Conservation (phyloP, 2,797 vertebrate genomes). For the Toxotes lorentzi region DNA sequence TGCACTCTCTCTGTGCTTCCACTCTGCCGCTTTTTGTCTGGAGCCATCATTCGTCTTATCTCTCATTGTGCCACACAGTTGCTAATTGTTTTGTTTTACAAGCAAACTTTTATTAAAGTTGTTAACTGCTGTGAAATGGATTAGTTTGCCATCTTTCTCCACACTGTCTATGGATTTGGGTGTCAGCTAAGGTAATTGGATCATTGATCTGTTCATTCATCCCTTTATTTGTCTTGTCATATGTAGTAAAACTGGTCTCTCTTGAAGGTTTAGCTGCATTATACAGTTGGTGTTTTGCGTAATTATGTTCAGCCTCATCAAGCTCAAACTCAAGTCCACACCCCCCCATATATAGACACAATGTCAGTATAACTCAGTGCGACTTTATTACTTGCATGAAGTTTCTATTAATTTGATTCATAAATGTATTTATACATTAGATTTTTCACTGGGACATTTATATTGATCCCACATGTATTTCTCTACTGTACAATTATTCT, state of each 20-base stretch:
- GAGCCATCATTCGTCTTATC: conserved; percentile 40
- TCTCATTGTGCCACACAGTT: conserved; percentile 44
- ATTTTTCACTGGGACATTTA: neutral
- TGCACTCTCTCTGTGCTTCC: conserved; percentile 1
- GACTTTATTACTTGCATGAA: conserved; percentile 10
- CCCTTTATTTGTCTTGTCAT: conserved; percentile 69
- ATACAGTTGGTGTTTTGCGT: conserved; percentile 45
- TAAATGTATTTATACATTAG: neutral
- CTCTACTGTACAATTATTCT: conserved; percentile 2
- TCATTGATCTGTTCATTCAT: conserved; percentile 74
- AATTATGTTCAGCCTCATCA: conserved; percentile 44
- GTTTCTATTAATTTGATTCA: conserved; percentile 26
- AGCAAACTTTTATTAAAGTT: conserved; percentile 67
- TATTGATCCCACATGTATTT: conserved; percentile 5
- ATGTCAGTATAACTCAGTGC: neutral
- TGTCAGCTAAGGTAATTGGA: conserved; percentile 77
- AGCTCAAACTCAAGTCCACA: conserved; percentile 8
- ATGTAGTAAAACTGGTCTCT: conserved; percentile 51
- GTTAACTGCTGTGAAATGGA: conserved; percentile 59
- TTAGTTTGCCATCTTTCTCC: conserved; percentile 67
- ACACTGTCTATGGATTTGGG: conserved; percentile 68
- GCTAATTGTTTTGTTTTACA: conserved; percentile 67
- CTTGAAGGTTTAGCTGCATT: conserved; percentile 34
- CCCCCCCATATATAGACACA: neutral
- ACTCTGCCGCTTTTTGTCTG: conserved; percentile 6